These are phyloP conservation scores for Linyphia triangularis DNA, from an alignment of 2,888 invertebrate species.

Conservation along the genomic window DNA sequence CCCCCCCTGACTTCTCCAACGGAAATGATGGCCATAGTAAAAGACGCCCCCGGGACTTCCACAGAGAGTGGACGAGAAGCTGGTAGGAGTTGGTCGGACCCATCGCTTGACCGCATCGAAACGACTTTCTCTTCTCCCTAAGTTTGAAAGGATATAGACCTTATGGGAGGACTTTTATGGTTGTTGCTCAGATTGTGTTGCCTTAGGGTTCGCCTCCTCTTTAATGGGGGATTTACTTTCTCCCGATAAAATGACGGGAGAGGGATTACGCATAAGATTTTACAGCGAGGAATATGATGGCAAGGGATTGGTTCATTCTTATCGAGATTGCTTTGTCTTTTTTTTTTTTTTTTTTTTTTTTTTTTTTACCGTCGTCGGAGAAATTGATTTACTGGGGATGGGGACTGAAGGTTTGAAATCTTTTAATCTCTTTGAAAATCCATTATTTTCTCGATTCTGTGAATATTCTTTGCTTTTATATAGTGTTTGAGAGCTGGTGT, in stretches of 20 bases:
- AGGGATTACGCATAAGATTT: conserved; percentile 23
- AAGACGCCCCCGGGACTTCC: background rate
- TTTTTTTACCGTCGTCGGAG: background rate
- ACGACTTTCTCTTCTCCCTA: background rate
- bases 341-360: background rate
- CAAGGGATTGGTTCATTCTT: background rate
- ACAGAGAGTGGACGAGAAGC: background rate
- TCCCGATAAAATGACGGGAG: background rate
- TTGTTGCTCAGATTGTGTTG: conserved; percentile 4
- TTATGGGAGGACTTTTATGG: conserved; percentile 16
- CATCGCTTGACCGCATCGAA: background rate
- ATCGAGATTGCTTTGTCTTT: background rate
- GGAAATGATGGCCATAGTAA: background rate
- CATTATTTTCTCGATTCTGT: background rate
- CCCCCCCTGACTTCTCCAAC: background rate
- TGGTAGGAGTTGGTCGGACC: background rate
- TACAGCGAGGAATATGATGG: background rate
- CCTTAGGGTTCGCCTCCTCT: conserved; percentile 10
- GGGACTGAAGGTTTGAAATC: background rate
- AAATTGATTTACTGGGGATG: background rate
- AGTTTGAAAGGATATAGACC: background rate
- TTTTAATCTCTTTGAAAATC: background rate
- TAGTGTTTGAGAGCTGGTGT: no score
- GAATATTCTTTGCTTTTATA: no score
- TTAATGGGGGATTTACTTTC: conserved; percentile 51